Evolutionary conservation across 2,888 invertebrate genomes (phyloP), one percentile per base, ranked within the genome.

Genomic region (Hermaeophaga mercurialis): DNA sequence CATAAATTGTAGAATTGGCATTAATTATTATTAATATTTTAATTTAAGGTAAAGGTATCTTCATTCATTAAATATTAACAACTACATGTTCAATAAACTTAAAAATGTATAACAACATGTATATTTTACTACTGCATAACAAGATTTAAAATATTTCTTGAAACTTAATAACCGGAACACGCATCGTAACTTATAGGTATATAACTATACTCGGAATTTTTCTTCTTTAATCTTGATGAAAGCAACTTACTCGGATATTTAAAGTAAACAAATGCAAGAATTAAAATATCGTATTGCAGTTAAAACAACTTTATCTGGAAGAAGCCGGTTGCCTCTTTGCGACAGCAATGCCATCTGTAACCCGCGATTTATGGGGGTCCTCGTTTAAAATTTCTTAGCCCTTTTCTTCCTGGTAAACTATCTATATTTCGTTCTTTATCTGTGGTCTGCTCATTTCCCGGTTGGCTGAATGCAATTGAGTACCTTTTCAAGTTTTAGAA

Each of bases 401-500:
- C 70, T 68, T 67, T 67, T 70, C 63, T 67, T 67, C 69, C 66
- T 56, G 56, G 57, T 59, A 59, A 48, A 48, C 57, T 50, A 48
- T 59, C 56, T 61, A 59, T 61, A 62, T 53, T 57, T 62, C 54
- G 59, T 66, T 68, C 68, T 70, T 71, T 73, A 72, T 73, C 72
- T 71, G 70, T 66, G 75, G 74, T 72, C 73, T 72, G 72, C 76
- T 77, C 75, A 78, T 78, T 78, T 77, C 75, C 76, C 76, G 76
- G 74, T 75, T 73, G 76, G 77, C 73, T 74, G 76, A 73, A 67
- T 70, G 71, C 75, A 73, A 74, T 74, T 70, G 75, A 75, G 75
- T 73, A 76, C 73, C 75, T 76, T 77, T 76, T 76, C 74, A 75
- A 76, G 75, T 76, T 77, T 75, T 72, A 70, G 74, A 74, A 77